Conservation (phyloP, 2,888 invertebrate species). For the Tetragnatha montana region DNA sequence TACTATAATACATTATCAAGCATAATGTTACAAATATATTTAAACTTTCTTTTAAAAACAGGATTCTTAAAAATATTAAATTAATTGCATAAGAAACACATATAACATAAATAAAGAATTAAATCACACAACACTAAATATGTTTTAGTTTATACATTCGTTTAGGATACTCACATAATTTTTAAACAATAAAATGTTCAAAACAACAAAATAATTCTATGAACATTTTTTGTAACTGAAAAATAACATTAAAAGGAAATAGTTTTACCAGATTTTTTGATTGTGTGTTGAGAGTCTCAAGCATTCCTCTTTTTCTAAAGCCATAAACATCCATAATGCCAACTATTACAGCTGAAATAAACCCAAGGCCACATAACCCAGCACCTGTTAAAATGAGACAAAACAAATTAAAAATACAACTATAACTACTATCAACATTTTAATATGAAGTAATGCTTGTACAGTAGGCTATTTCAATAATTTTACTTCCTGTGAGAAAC, state of each 20-base stretch:
- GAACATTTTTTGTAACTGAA: no score
- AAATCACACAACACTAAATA: background rate
- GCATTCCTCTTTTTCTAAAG: constrained; percentile 75
- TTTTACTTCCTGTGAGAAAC: no score
- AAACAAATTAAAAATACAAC: background rate
- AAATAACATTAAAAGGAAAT: background rate
- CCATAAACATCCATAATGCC: constrained; percentile 76
- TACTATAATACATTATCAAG: background rate
- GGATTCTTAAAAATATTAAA: background rate
- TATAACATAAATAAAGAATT: background rate
- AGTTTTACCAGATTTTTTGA: constrained; percentile 75
- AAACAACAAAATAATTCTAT: no score
- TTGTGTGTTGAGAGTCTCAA: constrained; percentile 73
- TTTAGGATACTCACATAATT: background rate
- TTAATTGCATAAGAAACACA: background rate
- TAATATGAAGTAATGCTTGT: background rate
- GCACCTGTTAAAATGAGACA: constrained; percentile 74
- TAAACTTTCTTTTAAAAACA: background rate
- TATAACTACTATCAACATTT: background rate
- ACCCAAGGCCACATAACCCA: constrained; percentile 76
- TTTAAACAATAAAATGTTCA: no score
- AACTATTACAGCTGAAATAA: constrained; percentile 76
- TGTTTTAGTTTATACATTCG: background rate
- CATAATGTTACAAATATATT: background rate
- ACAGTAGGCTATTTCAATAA: no score